Conservation (phyloP, 2,888 invertebrate genomes). For the Cylloceria caligata region DNA sequence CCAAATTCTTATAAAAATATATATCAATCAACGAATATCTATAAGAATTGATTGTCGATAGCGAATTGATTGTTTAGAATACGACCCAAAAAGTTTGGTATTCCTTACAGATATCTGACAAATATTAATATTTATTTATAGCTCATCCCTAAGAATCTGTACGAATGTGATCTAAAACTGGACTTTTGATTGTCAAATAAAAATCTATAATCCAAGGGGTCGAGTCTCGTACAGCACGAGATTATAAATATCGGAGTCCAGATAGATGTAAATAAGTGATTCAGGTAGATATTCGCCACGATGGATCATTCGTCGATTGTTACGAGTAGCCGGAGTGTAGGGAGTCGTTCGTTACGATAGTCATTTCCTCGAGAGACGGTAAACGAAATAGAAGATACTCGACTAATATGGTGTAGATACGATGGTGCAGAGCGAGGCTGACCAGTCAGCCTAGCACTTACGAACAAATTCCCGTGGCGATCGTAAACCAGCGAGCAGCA, state of each 20-base stretch:
- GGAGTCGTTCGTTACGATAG: constrained; percentile 53
- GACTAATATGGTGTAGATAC: not conserved
- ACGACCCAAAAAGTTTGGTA: no score
- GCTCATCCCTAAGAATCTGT: no score
- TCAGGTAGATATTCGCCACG: constrained; percentile 17
- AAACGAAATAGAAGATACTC: constrained; percentile 24
- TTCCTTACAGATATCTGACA: no score
- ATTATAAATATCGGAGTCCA: constrained; percentile 28
- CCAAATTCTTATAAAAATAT: no score
- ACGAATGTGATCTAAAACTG: no score
- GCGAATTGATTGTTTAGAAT: no score
- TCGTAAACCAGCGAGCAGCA: constrained; percentile 62
- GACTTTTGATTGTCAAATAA: no score
- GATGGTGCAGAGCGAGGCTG: constrained; percentile 32
- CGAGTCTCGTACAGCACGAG: constrained; percentile 7
- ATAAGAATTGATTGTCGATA: no score
- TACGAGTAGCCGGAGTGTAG: not conserved
- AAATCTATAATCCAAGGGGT: no score
- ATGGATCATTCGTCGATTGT: constrained; percentile 7
- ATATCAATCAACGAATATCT: no score
- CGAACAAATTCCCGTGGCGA: constrained; percentile 64
- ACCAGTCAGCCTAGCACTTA: constrained; percentile 50
- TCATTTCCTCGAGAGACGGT: constrained; percentile 51
- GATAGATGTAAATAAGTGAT: constrained; percentile 11
- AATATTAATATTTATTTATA: no score